A percentile compares a stretch with the other conserved stretches of the same genome.
These are phyloP conservation scores for Drosophila melanogaster DNA, from an alignment of 1,140 invertebrate genomes.

Conservation along the genomic window DNA sequence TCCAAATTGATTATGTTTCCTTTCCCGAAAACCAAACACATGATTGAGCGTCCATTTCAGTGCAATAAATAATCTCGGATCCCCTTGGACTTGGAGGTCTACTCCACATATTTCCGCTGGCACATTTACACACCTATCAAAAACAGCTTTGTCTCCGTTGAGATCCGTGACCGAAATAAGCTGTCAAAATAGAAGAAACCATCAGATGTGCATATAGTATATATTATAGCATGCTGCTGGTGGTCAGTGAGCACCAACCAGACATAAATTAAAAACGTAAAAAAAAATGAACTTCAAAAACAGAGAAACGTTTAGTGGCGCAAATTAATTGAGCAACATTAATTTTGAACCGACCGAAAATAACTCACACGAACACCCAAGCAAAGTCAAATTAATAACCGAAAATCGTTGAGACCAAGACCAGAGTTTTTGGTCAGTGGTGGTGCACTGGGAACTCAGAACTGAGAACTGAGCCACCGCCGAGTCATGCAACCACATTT, in stretches of 20 bases:
- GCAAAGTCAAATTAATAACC: conserved; percentile 75
- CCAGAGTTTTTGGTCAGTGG: conserved; percentile 29
- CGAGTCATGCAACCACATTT: conserved; percentile 42
- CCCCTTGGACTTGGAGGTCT: conserved; percentile 32
- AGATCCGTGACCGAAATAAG: conserved; percentile 60
- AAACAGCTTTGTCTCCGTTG: conserved; percentile 53
- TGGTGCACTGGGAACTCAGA: not conserved
- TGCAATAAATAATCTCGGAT: conserved; percentile 22
- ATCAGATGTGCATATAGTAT: conserved; percentile 34
- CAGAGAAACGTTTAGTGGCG: conserved; percentile 72
- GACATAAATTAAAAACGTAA: conserved; percentile 61
- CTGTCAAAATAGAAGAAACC: conserved; percentile 62
- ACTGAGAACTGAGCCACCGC: not conserved
- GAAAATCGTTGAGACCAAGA: conserved; percentile 56
- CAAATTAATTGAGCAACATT: conserved; percentile 77
- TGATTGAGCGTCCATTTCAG: conserved; percentile 19
- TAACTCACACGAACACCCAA: conserved; percentile 44
- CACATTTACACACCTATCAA: conserved; percentile 68
- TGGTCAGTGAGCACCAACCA: conserved; percentile 55
- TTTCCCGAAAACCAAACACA: conserved; percentile 5
- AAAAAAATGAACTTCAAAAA: conserved; percentile 1
- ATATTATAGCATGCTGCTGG: conserved; percentile 4
- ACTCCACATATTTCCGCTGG: conserved; percentile 51
- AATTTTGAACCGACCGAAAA: conserved; percentile 56
- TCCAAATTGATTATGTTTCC: not conserved